These are phyloP conservation scores for Cossypha heuglini DNA, from an alignment of 2,797 vertebrate species.

Conservation along the genomic window DNA sequence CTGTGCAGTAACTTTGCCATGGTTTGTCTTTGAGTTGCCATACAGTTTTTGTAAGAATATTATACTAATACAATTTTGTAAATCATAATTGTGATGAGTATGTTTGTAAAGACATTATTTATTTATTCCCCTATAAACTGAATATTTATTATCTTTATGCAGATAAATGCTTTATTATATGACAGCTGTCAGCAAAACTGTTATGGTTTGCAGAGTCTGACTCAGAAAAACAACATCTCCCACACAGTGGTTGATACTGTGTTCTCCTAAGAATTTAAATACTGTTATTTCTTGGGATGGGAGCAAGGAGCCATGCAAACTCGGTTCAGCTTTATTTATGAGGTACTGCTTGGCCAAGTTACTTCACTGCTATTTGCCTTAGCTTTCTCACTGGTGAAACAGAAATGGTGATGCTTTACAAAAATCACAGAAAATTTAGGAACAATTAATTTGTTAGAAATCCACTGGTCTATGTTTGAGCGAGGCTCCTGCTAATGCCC, in stretches of 20 bases:
- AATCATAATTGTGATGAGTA: neutral
- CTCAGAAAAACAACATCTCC: neutral
- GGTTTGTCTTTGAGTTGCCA: neutral
- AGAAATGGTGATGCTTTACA: neutral
- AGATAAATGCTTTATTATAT: slow-evolving; percentile 1
- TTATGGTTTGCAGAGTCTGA: neutral
- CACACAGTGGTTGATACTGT: neutral
- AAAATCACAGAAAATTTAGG: neutral
- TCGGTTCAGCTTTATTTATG: neutral
- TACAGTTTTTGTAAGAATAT: neutral
- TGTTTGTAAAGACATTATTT: slow-evolving; percentile 16
- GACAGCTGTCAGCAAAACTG: neutral
- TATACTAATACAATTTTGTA: neutral
- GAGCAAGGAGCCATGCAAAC: neutral
- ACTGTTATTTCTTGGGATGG: neutral
- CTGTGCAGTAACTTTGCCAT: neutral
- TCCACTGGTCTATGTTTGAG: neutral
- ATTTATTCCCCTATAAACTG: slow-evolving; percentile 7
- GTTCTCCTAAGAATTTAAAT: neutral
- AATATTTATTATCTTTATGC: neutral
- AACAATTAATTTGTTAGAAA: neutral
- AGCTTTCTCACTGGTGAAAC: neutral
- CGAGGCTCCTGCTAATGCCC: neutral
- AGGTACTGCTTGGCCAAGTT: neutral
- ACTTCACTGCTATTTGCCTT: neutral